Evolutionary conservation across 2,888 invertebrate genomes (phyloP), one percentile per base, ranked within the genome.

Genomic region (Mythimna ferrago): DNA sequence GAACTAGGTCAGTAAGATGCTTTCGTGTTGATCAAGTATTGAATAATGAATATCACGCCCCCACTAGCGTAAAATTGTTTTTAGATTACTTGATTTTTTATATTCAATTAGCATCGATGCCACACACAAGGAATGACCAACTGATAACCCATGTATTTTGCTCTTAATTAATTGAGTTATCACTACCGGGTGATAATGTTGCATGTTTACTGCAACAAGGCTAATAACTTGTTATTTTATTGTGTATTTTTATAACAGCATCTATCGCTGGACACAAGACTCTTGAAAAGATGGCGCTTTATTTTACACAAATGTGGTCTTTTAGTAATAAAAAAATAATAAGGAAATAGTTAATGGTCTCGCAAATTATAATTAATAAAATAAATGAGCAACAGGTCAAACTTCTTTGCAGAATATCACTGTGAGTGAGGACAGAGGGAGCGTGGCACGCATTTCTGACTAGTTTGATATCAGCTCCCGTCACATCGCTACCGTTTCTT

Each of bases 401-500:
- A 88, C 88, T 87, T 84, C 82, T 87, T 93, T 89, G 93, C 93
- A 93, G 96, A 96, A 96, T 96, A 89, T 80, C 90, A 84, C 95
- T 87, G 87, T 89, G 87, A 89, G 89, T 87, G 88, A 93, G 94
- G 92, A 91, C 92, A 91, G 93, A 92, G 94, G 91, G 94, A 94
- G 94, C 93, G 94, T 93, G 92, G 94, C 93, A 94, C 95, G 94
- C 94, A 94, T 94, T 93, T 94, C 95, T 92, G 93, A 92, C 94
- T 96, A 96, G 96, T 96, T 95, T 94, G 94, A 93, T 94, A 94
- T 92, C 95, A 92, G 95, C 94, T 86, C 87, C 89, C 94, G 95
- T 92, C 94, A 94, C 94, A 94, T 94, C 95, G 92, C 91, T 86
- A 93, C 92, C 92, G 93, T 89, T 89, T 85, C 87, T 85, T 83